Conservation (phyloP, 2,888 invertebrate genomes). For the Machimus rusticus region DNA sequence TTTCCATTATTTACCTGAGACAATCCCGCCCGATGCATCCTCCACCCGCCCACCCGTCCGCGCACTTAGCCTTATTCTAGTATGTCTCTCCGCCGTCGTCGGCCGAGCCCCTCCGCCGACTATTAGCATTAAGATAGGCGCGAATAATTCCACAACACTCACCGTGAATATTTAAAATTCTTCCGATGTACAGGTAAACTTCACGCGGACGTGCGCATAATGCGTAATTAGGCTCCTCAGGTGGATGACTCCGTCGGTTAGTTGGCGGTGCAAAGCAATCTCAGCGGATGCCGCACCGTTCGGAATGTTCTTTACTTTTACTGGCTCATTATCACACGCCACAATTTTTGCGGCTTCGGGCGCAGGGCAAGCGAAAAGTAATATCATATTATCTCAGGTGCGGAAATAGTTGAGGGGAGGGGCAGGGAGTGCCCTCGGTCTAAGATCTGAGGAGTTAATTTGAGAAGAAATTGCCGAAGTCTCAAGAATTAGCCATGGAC, state of each 20-base stretch:
- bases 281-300: neutral
- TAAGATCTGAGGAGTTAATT: neutral
- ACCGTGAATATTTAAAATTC: neutral
- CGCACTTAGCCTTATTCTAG: neutral
- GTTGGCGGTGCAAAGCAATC: neutral
- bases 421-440: neutral
- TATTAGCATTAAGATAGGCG: neutral
- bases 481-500: neutral
- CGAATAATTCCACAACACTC: neutral
- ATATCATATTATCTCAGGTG: neutral
- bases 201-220: conserved; percentile 6
- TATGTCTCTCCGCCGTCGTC: neutral
- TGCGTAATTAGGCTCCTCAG: conserved; percentile 6
- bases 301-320: neutral
- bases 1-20: neutral
- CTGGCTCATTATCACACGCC: neutral
- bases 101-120: neutral
- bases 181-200: neutral
- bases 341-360: neutral
- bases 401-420: neutral
- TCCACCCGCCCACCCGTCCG: neutral
- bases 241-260: neutral
- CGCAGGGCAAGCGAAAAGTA: neutral
- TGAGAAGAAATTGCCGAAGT: neutral
- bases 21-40: neutral